Percentiles rank a stretch among this genome's conserved stretches.
Evolutionary conservation across 2,888 invertebrate genomes (phyloP).

Genomic region (Hanleya hanleyi): DNA sequence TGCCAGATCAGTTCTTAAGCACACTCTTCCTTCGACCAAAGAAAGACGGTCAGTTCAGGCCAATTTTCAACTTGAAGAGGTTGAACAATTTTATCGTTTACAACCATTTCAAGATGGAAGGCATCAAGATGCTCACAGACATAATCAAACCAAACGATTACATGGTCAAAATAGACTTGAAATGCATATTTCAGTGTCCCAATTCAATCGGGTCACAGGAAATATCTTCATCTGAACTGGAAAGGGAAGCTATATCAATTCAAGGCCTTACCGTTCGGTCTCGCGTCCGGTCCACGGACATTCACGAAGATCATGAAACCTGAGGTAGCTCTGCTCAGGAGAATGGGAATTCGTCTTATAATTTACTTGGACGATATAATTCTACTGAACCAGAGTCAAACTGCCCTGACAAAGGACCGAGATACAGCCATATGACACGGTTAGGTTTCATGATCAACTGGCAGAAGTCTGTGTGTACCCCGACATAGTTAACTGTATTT

Average conservation of each 20-base stretch:
- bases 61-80: constrained; percentile 18
- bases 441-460: no score
- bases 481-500: not conserved
- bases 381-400: not conserved
- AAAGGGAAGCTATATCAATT: constrained; percentile 10
- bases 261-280: constrained; percentile 18
- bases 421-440: no score
- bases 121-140: constrained; percentile 3
- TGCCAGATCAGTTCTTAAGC: no score
- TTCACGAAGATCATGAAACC: constrained; percentile 30
- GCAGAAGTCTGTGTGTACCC: no score
- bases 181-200: constrained; percentile 29
- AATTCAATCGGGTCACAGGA: constrained; percentile 6
- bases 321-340: not conserved
- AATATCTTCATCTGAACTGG: constrained; percentile 20
- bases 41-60: constrained; percentile 13
- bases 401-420: not conserved
- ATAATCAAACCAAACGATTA: constrained; percentile 8
- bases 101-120: constrained; percentile 23
- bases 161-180: constrained; percentile 25
- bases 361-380: constrained; percentile 10
- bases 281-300: constrained; percentile 15
- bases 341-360: constrained; percentile 2
- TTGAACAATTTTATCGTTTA: constrained; percentile 14
- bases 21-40: constrained; percentile 3